phyloP scores from a whole-genome alignment of 2,888 invertebrate species.

The Sussaba pulchella region DNA sequence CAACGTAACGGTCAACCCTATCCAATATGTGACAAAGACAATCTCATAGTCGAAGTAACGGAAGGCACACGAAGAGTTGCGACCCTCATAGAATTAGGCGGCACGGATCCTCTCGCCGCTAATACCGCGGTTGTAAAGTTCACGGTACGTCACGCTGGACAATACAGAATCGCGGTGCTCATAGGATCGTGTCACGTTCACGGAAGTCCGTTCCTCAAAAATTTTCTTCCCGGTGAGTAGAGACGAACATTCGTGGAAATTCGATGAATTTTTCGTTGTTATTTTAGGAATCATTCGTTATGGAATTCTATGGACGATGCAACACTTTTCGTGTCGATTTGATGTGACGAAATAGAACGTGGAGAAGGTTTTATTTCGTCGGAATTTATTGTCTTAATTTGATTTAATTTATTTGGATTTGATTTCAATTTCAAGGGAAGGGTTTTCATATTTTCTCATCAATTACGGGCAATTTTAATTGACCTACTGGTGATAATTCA shows the following conservation, averaged over 20 bases:
- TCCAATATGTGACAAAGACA: conserved; percentile 97
- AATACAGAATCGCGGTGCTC: conserved; percentile 94
- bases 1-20: conserved; percentile 97
- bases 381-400: no score
- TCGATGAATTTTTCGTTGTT: background rate
- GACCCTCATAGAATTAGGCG: conserved; percentile 94
- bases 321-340: no score
- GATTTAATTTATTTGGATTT: no score
- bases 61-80: conserved; percentile 94
- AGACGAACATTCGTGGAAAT: conserved; percentile 14
- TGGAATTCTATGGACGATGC: no score
- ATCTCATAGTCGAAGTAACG: conserved; percentile 94
- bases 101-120: conserved; percentile 93
- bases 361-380: no score
- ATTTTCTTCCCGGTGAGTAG: conserved; percentile 91
- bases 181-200: conserved; percentile 93
- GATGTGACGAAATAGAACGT: no score
- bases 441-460: no score
- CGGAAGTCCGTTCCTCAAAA: conserved; percentile 94
- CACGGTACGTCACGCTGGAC: conserved; percentile 95
- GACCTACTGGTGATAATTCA: no score
- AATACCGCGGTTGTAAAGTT: conserved; percentile 96
- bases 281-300: no score
- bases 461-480: no score
- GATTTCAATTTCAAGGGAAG: no score